Evolutionary conservation across 2,888 invertebrate species (phyloP).

Genomic region (Drosophila fungiperda): DNA sequence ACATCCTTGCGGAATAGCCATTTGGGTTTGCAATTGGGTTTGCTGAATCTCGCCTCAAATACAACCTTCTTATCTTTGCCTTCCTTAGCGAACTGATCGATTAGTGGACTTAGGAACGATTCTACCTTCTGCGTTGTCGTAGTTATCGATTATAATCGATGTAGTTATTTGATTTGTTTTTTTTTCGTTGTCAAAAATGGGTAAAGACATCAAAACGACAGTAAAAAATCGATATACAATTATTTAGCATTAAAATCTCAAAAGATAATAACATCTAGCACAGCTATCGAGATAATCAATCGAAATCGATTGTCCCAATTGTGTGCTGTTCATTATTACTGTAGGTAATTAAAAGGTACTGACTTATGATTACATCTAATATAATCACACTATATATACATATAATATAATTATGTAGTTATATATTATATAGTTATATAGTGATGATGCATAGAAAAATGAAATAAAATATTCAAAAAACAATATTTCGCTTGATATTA

Average conservation of each 20-base stretch:
- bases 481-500: constrained; percentile 17
- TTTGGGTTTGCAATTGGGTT: constrained; percentile 96
- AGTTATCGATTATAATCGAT: constrained; percentile 7
- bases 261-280: constrained; percentile 19
- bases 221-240: constrained; percentile 68
- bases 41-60: constrained; percentile 97
- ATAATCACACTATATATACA: not conserved
- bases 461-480: constrained; percentile 25
- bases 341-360: constrained; percentile 8
- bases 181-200: constrained; percentile 85
- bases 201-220: constrained; percentile 79
- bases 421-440: constrained; percentile 1
- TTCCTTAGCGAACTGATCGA: constrained; percentile 97
- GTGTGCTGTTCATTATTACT: constrained; percentile 10
- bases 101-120: constrained; percentile 96
- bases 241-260: constrained; percentile 32
- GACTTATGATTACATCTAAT: constrained; percentile 3
- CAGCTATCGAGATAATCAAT: constrained; percentile 1
- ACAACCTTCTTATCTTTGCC: constrained; percentile 97
- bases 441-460: not conserved
- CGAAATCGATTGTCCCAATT: not conserved
- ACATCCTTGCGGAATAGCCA: constrained; percentile 97
- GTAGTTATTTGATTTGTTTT: constrained; percentile 26
- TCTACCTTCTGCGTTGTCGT: constrained; percentile 92
- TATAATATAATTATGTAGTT: not conserved